Evolutionary conservation across 2,113 vertebrate species (phyloP).

Genomic region (Delphinus delphis): DNA sequence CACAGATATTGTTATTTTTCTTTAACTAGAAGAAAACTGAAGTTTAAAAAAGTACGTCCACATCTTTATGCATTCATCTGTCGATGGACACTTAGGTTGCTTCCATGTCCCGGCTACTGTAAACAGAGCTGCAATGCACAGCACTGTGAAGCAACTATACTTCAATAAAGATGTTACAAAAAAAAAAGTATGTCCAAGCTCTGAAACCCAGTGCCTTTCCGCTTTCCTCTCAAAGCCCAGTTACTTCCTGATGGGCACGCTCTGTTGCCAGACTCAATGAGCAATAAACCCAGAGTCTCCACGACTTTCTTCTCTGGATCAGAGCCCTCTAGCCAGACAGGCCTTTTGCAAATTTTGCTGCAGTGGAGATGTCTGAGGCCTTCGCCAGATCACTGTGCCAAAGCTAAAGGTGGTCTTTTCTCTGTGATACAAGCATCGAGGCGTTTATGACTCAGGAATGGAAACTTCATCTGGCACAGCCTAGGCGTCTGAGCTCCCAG

Average conservation of each 20-base stretch:
- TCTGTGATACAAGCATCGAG: neutral
- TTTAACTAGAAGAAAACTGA: neutral
- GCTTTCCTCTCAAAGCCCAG: neutral
- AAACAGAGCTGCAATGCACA: too few relatives aligned
- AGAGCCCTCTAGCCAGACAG: neutral
- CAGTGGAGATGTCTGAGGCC: accelerated
- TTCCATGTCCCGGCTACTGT: too few relatives aligned
- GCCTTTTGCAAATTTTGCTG: neutral
- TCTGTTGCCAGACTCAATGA: too few relatives aligned
- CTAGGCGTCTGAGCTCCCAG: conserved; percentile 12
- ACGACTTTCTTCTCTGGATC: neutral
- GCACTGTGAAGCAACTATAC: too few relatives aligned
- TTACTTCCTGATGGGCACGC: neutral
- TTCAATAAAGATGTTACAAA: too few relatives aligned
- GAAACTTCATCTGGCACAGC: conserved; percentile 47
- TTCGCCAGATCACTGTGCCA: neutral
- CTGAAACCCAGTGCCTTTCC: neutral
- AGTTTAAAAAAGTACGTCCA: neutral
- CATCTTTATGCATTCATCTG: too few relatives aligned
- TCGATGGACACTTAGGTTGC: too few relatives aligned
- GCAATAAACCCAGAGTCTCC: neutral
- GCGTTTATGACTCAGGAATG: neutral
- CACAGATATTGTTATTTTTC: neutral
- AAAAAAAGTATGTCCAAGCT: neutral
- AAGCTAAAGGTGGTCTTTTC: neutral